A percentile compares a stretch with the other conserved stretches of the same genome.
Conservation (phyloP, 2,888 invertebrate genomes). For the Lasiommata megera region DNA sequence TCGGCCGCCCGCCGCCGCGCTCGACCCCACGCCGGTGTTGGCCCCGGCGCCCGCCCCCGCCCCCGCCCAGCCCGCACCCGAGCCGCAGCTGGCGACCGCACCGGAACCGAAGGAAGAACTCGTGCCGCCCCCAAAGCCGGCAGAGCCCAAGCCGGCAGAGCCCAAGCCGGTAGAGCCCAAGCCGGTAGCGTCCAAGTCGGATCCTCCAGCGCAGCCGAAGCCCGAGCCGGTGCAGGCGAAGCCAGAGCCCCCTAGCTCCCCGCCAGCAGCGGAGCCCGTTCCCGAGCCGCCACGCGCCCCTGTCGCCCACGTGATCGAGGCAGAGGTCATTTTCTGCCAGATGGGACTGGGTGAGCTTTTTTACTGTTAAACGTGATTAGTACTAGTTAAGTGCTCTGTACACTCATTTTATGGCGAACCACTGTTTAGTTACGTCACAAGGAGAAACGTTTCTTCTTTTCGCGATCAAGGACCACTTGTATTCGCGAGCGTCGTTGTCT, state of each 20-base stretch:
- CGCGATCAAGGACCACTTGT: not conserved
- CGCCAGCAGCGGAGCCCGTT: slow-evolving; percentile 29
- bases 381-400: not conserved
- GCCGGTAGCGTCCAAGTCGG: slow-evolving; percentile 32
- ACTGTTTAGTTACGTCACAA: slow-evolving; percentile 23
- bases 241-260: slow-evolving; percentile 32
- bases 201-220: slow-evolving; percentile 36
- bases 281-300: slow-evolving; percentile 53
- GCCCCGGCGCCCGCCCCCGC: slow-evolving; percentile 45
- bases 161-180: slow-evolving; percentile 41
- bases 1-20: slow-evolving; percentile 30
- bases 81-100: slow-evolving; percentile 35
- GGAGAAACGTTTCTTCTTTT: not conserved
- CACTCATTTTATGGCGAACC: not conserved
- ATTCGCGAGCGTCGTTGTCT: not conserved
- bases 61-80: slow-evolving; percentile 32
- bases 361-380: not conserved
- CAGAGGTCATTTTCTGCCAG: slow-evolving; percentile 86
- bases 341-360: slow-evolving; percentile 85
- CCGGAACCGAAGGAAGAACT: slow-evolving; percentile 54
- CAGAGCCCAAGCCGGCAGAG: slow-evolving; percentile 35
- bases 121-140: slow-evolving; percentile 32
- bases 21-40: slow-evolving; percentile 45
- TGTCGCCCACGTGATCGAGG: slow-evolving; percentile 79
- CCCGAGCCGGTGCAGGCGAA: slow-evolving; percentile 41